Evolutionary conservation across 2,113 vertebrate genomes (phyloP).

Genomic region (Gallinago paraguaiae): DNA sequence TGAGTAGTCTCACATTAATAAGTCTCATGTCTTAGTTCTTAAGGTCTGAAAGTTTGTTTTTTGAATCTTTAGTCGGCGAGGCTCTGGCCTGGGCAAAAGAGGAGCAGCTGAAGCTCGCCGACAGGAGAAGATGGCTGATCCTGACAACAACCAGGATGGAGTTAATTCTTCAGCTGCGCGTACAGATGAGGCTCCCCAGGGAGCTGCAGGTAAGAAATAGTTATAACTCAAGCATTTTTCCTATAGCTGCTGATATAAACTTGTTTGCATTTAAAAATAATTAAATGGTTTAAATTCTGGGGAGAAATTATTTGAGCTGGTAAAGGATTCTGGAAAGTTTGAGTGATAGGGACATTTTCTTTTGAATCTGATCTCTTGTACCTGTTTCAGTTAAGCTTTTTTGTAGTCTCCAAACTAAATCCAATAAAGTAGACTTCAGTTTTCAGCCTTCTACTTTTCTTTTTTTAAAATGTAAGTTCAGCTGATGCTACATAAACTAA

Average conservation of each 20-base stretch:
- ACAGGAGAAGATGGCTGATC: slow-evolving; percentile 99
- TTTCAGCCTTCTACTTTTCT: background rate
- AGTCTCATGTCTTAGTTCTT: background rate
- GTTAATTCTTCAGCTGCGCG: slow-evolving; percentile 93
- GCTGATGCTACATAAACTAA: background rate
- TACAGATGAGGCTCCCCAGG: slow-evolving; percentile 95
- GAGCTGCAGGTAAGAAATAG: slow-evolving; percentile 88
- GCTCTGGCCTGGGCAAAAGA: slow-evolving; percentile 99
- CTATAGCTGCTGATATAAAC: background rate
- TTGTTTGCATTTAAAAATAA: background rate
- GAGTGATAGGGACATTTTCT: background rate
- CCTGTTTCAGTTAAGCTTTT: fast-evolving
- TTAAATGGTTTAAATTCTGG: background rate
- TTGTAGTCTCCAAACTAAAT: background rate
- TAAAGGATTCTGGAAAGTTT: background rate
- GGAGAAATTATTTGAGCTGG: background rate
- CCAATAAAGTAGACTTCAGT: background rate
- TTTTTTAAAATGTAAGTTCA: background rate
- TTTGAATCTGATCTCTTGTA: background rate
- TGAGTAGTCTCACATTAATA: background rate
- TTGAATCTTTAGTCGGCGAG: slow-evolving; percentile 88
- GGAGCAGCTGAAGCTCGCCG: slow-evolving; percentile 98
- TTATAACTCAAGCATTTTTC: background rate
- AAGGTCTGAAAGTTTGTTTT: background rate
- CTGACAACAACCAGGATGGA: slow-evolving; percentile 97